Base-by-base conservation (phyloP, 2,888 invertebrate species). In the Meganola albula region DNA sequence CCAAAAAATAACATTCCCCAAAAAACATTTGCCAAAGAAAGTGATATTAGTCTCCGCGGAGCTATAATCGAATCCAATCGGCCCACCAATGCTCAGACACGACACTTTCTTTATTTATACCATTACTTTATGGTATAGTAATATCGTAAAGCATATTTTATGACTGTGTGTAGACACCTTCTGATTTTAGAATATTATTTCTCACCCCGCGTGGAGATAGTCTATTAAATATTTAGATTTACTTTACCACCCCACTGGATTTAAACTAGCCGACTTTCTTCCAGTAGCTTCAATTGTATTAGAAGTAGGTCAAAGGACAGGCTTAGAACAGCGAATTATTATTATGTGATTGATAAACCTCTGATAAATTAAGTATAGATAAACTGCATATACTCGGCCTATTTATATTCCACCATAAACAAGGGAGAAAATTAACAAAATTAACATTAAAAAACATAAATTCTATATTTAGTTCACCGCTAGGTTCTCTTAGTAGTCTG, bases 1-100 rank as follows among this genome's bases (percentile, higher is more conserved):
- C 73, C 72, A 74, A 80, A 84, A 84, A 82, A 83, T 80, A 76
- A 79, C 77, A 76, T 74, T 70, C 70, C 71, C 76, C 69, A 70
- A 78, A 73, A 80, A 78, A 78, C 82, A 79, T 79, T 80, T 73
- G 66, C 69, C 59, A 78, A 80, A 78, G 79, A 79, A 79, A 77
- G 64, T 79, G 74, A 79, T 87, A 87, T 86, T 84, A 83, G 77
- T 86, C 87, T 85, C 87, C 70, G 66, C 60, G 86, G 87, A 56
- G 69, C 83, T 58, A 82, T 87, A 79, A 84, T 86, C 84, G 80
- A 84, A 79, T 74, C 77, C 85, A 84, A 86, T 87, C 72, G 85
- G 68, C 71, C 66, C 72, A 70, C 75, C 71, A 71, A 67, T 66
- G 70, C 56, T 52, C 66, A 67, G 58, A 71, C 74, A 71, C 70